A percentile compares a stretch with the other conserved stretches of the same genome.
Evolutionary conservation across 2,888 invertebrate species (phyloP).

Genomic region (Unio pictorum): DNA sequence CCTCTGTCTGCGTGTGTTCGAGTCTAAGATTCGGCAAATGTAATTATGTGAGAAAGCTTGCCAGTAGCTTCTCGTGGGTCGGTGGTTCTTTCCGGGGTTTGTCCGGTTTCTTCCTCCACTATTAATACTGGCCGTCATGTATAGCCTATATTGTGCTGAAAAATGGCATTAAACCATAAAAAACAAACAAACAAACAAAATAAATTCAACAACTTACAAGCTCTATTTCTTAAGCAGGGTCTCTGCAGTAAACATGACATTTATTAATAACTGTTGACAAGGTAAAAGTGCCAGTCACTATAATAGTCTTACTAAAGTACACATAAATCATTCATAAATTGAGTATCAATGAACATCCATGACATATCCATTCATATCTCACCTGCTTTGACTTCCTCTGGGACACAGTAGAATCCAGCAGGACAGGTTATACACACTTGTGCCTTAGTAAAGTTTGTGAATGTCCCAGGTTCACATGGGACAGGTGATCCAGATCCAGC

Average conservation of each 20-base stretch:
- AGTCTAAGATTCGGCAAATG: too few species aligned
- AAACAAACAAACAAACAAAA: too few species aligned
- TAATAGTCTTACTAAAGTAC: not conserved
- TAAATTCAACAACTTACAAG: not conserved
- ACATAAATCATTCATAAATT: not conserved
- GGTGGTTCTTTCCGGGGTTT: too few species aligned
- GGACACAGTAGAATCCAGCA: slow-evolving; percentile 67
- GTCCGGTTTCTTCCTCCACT: too few species aligned
- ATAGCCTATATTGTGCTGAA: too few species aligned
- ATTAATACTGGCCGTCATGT: too few species aligned
- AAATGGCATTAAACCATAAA: too few species aligned
- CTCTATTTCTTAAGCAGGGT: not conserved
- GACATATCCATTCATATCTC: not conserved
- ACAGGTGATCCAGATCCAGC: slow-evolving; percentile 55
- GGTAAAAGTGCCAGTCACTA: not conserved
- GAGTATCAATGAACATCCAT: not conserved
- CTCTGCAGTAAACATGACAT: too few species aligned
- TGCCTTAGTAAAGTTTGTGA: slow-evolving; percentile 65
- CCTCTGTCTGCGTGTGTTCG: too few species aligned
- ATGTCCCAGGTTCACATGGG: slow-evolving; percentile 64
- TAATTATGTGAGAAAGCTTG: too few species aligned
- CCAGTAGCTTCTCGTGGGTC: too few species aligned
- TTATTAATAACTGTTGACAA: too few species aligned
- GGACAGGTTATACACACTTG: slow-evolving; percentile 59
- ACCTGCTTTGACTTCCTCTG: slow-evolving; percentile 64